A percentile compares a stretch with the other conserved stretches of the same genome.
These are phyloP conservation scores for Drusus annulatus DNA, from an alignment of 1,140 invertebrate species.

Conservation along the genomic window DNA sequence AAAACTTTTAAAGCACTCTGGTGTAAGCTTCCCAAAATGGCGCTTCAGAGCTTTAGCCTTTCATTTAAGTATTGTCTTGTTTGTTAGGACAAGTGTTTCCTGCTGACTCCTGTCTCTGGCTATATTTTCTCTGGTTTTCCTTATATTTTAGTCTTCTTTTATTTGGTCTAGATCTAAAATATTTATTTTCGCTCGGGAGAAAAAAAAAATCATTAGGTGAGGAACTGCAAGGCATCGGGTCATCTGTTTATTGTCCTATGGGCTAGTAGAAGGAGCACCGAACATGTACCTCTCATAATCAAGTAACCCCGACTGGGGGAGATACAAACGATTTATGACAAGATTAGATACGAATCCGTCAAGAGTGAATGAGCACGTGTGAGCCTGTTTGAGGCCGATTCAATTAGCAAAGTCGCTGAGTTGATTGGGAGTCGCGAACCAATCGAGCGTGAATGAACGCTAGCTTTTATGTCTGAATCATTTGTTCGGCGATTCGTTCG, in stretches of 20 bases:
- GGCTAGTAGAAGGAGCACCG: neutral
- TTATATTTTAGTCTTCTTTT: no score
- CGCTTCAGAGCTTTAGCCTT: no score
- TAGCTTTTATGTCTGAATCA: neutral
- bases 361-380: neutral
- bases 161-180: no score
- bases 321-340: neutral
- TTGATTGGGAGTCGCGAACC: neutral
- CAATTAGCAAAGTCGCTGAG: neutral
- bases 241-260: neutral
- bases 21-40: no score
- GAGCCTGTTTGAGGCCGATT: neutral
- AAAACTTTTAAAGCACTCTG: no score
- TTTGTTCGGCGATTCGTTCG: no score
- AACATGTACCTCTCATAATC: neutral
- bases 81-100: no score
- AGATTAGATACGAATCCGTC: constrained; percentile 9
- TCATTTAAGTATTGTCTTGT: no score
- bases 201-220: no score
- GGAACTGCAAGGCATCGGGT: neutral
- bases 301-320: neutral
- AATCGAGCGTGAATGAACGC: neutral
- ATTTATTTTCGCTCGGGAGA: no score
- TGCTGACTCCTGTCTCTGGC: no score
- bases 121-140: no score